Conservation (phyloP, 2,113 vertebrate genomes). For the Corythaixoides concolor region DNA sequence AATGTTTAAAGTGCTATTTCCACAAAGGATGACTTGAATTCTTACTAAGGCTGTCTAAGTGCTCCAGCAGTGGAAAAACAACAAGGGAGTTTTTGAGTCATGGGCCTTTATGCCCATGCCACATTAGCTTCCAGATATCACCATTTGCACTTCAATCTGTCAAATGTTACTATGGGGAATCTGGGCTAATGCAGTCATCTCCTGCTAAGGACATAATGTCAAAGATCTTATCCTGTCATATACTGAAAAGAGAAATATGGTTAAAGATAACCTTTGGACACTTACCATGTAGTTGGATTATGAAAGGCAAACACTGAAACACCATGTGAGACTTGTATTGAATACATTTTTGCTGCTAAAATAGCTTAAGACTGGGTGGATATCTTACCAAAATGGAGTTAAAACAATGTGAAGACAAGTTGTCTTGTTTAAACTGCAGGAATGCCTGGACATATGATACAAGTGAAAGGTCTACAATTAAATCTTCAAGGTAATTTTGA, state of each 20-base stretch:
- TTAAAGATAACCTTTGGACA: constrained; percentile 14
- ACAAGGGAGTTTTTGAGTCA: background rate
- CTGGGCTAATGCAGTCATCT: constrained; percentile 1
- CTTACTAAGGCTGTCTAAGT: background rate
- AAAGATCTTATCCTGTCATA: background rate
- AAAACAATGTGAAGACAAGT: background rate
- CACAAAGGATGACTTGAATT: background rate
- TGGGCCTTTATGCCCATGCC: background rate
- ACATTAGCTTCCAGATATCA: background rate
- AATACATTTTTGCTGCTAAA: background rate
- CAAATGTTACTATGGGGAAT: background rate
- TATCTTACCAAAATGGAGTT: background rate
- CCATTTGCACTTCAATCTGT: background rate
- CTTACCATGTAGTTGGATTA: background rate
- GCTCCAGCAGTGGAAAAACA: background rate
- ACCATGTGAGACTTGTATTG: background rate
- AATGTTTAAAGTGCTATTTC: constrained; percentile 18
- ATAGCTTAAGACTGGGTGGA: background rate
- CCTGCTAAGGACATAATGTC: background rate
- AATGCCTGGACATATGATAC: background rate
- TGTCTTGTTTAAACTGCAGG: background rate
- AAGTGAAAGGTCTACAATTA: background rate
- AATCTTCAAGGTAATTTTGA: background rate
- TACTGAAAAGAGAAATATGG: background rate
- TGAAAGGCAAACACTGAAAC: background rate